Evolutionary conservation across 2,113 vertebrate genomes (phyloP).

Genomic region (Ageneiosus marmoratus): DNA sequence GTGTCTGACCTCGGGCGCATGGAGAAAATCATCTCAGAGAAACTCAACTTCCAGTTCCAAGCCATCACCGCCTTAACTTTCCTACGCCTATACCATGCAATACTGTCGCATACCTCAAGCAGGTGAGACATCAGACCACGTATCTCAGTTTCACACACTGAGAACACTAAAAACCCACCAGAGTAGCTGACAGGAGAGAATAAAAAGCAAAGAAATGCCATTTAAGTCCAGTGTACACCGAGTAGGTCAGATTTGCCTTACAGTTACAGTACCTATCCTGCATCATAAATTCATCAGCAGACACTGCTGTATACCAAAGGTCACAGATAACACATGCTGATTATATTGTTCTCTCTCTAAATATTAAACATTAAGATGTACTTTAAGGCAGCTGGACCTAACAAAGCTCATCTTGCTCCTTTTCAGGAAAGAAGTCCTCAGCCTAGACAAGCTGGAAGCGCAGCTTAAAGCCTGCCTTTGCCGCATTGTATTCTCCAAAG

Average conservation of each 20-base stretch:
- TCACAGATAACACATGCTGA: neutral
- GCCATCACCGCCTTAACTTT: conserved; percentile 98
- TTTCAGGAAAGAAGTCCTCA: conserved; percentile 85
- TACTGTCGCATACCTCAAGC: conserved; percentile 83
- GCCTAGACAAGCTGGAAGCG: conserved; percentile 92
- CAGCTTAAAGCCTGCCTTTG: conserved; percentile 96
- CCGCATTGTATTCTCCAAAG: conserved; percentile 91
- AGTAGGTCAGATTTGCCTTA: neutral
- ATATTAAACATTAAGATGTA: neutral
- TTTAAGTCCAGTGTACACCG: neutral
- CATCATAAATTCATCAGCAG: neutral
- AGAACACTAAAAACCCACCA: neutral
- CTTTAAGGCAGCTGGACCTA: neutral
- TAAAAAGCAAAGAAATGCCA: neutral
- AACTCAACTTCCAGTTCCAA: conserved; percentile 91
- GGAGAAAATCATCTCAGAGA: conserved; percentile 94
- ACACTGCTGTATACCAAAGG: neutral
- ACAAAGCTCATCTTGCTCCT: conserved; percentile 34
- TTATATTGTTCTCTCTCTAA: neutral
- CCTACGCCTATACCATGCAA: conserved; percentile 91
- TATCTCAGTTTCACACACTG: neutral
- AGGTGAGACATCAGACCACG: conserved; percentile 72
- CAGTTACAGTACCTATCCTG: too few species aligned
- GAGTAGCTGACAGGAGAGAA: neutral
- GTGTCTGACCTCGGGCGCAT: conserved; percentile 91